Base-by-base conservation (phyloP, 2,888 invertebrate genomes). In the Dusona sp. region DNA sequence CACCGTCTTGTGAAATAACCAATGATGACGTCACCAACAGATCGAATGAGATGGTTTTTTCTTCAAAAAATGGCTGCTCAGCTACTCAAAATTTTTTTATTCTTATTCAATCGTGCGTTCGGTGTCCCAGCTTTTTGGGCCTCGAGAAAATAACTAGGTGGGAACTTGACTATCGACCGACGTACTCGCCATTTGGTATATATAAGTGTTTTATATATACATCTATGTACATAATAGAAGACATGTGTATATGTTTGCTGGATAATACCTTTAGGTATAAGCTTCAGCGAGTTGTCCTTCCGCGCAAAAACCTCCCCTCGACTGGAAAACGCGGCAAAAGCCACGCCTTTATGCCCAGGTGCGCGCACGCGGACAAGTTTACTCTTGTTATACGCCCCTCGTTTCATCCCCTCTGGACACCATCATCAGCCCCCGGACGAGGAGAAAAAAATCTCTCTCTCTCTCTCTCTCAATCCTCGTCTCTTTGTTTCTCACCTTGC, bases 311-410 rank as follows among this genome's bases (percentile, higher is more conserved):
- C 80, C 80, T 45, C 67, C 86, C 81, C 74, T 74, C 57, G 79
- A 65, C 72, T 79, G 75, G 75, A 78, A 70, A 78, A 79, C 61
- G 89, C 90, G 86, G 89, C 89, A 87, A 90, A 92, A 89, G 92
- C 93, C 93, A 93, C 93, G 93, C 93, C 93, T 93, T 93, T 92
- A 57, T 74, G 91, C 92, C 93, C 93, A 93, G 93, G 93, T 93
- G 93, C 92, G 91, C 91, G 88, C 88, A 87, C 91, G 81, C 79
- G 83, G 78, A 88, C 83, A 80, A 85, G 87, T 83, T 85, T 81
- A 33, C 33, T 78, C 68, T 70, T 68, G 65, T 61, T 29, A 29
- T 64, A 80, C 86, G 86, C 86, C 86, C 86, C 78, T 81, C 75
- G 77, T 74, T 68, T 68, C 77, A 68, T 77, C 85, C 83, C 80